Conservation (phyloP, 30 jellyfish, hydroid and myxozoan species). For the Turritopsis dohrnii region DNA sequence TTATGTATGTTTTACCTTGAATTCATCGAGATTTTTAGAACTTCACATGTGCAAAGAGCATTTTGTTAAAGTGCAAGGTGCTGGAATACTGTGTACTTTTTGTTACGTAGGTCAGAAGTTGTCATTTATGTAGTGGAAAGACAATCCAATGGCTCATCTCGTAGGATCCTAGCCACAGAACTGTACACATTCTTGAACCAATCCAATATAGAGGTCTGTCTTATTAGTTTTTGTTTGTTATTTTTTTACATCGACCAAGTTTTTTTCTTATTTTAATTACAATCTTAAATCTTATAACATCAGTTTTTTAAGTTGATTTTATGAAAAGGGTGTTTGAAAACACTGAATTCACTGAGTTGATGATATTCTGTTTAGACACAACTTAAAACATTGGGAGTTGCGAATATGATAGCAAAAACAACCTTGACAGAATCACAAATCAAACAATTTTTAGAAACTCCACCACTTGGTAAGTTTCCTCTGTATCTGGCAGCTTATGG, state of each 20-base stretch:
- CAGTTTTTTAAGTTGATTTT: no score
- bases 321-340: no score
- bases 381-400: constrained; percentile 55
- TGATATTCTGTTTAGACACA: constrained; percentile 32
- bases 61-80: no score
- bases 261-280: no score
- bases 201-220: constrained; percentile 45
- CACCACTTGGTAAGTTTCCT: constrained; percentile 62
- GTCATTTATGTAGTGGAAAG: constrained; percentile 70
- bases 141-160: constrained; percentile 71
- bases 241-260: neutral
- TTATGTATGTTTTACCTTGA: neutral
- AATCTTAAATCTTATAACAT: no score
- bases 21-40: neutral
- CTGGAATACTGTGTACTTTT: neutral
- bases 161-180: constrained; percentile 84
- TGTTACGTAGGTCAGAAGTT: constrained; percentile 64
- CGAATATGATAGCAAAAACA: constrained; percentile 68
- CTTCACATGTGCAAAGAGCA: no score
- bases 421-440: constrained; percentile 65
- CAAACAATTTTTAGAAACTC: constrained; percentile 56
- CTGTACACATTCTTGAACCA: constrained; percentile 57
- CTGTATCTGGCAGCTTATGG: neutral
- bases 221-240: neutral
- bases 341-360: no score